Conservation (phyloP, 2,113 vertebrate genomes). For the Triplophysa dalaica region DNA sequence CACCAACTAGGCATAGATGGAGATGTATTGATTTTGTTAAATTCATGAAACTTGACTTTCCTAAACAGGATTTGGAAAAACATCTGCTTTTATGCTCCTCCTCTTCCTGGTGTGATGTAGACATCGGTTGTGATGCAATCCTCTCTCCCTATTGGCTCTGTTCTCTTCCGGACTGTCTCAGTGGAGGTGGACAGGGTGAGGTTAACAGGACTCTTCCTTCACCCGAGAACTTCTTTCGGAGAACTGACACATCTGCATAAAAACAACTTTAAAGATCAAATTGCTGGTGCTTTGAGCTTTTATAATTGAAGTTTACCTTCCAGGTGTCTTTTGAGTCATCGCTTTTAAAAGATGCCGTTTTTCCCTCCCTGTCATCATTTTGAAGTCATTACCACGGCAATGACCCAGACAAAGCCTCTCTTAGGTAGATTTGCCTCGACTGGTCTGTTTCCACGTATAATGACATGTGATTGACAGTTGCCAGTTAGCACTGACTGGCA, state of each 20-base stretch:
- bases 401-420: background rate
- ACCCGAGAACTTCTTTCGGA: background rate
- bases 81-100: background rate
- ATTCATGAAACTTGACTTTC: constrained; percentile 6
- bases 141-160: background rate
- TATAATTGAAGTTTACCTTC: background rate
- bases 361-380: background rate
- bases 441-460: background rate
- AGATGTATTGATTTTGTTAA: background rate
- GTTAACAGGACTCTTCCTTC: constrained; percentile 1
- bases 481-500: constrained; percentile 38
- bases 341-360: background rate
- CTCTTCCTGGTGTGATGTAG: background rate
- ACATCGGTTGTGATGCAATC: background rate
- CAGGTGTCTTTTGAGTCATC: background rate
- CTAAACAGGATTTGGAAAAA: background rate
- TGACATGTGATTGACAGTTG: constrained; percentile 5
- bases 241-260: background rate
- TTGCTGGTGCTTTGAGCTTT: background rate
- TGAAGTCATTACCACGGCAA: background rate
- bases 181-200: background rate
- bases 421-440: background rate
- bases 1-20: constrained; percentile 3
- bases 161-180: background rate
- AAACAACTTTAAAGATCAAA: constrained; percentile 23